Evolutionary conservation across 2,113 vertebrate species (phyloP).

Genomic region (Halcyon senegalensis): DNA sequence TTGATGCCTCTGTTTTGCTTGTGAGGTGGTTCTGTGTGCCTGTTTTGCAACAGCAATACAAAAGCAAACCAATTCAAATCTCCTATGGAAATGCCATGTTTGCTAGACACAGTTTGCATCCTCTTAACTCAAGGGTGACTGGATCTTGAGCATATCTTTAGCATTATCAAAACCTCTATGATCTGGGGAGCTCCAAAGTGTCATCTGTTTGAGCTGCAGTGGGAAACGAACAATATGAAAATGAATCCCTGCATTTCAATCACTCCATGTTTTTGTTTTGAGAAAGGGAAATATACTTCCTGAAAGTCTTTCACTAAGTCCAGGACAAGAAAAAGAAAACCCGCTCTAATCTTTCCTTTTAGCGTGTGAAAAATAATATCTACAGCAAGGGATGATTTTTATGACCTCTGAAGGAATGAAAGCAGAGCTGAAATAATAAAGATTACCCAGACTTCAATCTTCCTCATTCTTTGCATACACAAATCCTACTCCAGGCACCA

Average conservation of each 20-base stretch:
- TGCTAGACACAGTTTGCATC: constrained; percentile 54
- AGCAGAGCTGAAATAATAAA: constrained; percentile 45
- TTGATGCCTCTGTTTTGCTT: constrained; percentile 74
- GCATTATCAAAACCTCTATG: constrained; percentile 32
- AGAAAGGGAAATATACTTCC: constrained; percentile 55
- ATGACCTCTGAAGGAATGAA: constrained; percentile 26
- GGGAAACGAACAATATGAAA: constrained; percentile 59
- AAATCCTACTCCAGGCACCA: background rate
- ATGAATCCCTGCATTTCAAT: constrained; percentile 35
- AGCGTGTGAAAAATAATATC: constrained; percentile 43
- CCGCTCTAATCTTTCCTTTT: background rate
- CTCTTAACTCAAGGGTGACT: constrained; percentile 53
- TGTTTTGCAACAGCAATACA: constrained; percentile 53
- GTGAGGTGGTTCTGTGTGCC: constrained; percentile 52
- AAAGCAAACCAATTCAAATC: constrained; percentile 61
- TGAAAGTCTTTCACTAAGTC: constrained; percentile 12
- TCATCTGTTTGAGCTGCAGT: background rate
- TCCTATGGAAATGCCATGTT: constrained; percentile 61
- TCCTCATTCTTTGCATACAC: background rate
- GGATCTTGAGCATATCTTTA: constrained; percentile 47
- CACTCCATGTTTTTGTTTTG: background rate
- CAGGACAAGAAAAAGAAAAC: background rate
- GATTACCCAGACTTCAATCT: constrained; percentile 1
- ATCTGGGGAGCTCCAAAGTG: background rate
- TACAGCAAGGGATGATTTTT: constrained; percentile 8